Conservation (phyloP, 2,888 invertebrate genomes). For the Melanostoma scalare region DNA sequence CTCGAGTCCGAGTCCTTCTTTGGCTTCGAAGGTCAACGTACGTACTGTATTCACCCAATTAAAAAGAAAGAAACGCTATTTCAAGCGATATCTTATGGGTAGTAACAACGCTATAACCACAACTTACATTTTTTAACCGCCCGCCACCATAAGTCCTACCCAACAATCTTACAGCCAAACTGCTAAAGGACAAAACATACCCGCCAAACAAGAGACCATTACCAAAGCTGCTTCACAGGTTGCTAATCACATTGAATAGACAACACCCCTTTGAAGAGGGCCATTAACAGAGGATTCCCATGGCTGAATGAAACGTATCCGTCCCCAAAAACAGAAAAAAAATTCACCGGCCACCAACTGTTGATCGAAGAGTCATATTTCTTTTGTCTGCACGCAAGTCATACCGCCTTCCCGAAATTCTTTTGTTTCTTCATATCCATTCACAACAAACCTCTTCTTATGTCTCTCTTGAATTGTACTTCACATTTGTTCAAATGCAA, state of each 20-base stretch:
- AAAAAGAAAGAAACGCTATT: too few relatives aligned
- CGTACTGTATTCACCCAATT: too few relatives aligned
- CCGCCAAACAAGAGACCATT: not conserved
- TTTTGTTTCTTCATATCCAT: not conserved
- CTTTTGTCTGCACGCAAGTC: not conserved
- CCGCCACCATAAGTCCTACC: too few relatives aligned
- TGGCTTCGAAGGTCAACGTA: too few relatives aligned
- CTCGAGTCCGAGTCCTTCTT: too few relatives aligned
- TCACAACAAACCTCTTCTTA: not conserved
- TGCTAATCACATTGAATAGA: constrained; percentile 4
- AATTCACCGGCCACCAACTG: not conserved
- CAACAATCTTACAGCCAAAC: too few relatives aligned
- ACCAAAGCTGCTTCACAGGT: constrained; percentile 6
- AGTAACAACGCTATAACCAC: too few relatives aligned
- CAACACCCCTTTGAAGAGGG: not conserved
- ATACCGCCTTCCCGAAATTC: not conserved
- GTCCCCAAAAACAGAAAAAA: not conserved
- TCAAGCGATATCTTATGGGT: too few relatives aligned
- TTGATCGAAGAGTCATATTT: not conserved
- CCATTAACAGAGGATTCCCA: constrained; percentile 1
- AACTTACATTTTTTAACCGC: too few relatives aligned
- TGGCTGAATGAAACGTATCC: not conserved
- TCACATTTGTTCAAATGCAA: constrained; percentile 28
- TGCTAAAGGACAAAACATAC: not conserved
- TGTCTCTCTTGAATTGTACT: not conserved